Percentiles rank a stretch among this genome's conserved stretches.
These are phyloP conservation scores for Capitella teleta DNA, from an alignment of 1,140 invertebrate species.

Conservation along the genomic window DNA sequence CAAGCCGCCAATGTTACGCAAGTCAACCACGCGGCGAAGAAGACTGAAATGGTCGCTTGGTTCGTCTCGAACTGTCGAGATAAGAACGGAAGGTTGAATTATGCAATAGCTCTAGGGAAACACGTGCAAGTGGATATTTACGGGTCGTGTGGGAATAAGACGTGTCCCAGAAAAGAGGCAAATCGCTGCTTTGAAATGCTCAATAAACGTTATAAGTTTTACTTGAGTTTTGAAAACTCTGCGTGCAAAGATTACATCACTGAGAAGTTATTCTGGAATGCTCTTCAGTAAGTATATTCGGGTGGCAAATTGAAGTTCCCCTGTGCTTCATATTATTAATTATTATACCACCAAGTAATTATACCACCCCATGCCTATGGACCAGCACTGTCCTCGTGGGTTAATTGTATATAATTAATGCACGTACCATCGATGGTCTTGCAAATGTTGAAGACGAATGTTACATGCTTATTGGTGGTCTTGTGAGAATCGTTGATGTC, in stretches of 20 bases:
- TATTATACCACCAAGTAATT: too few species aligned
- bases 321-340: too few species aligned
- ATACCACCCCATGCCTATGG: too few species aligned
- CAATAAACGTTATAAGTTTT: constrained; percentile 88
- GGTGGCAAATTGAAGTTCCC: too few species aligned
- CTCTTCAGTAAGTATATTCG: constrained; percentile 15
- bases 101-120: constrained; percentile 7
- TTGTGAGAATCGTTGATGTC: too few species aligned
- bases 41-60: constrained; percentile 19
- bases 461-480: too few species aligned
- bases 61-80: constrained; percentile 12
- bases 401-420: too few species aligned
- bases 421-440: too few species aligned
- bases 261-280: constrained; percentile 34
- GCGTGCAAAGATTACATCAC: constrained; percentile 36
- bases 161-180: constrained; percentile 44
- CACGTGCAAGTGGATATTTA: constrained; percentile 44
- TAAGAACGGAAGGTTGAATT: constrained; percentile 7
- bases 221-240: constrained; percentile 37
- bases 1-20: constrained; percentile 19
- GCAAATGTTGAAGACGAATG: too few species aligned
- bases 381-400: too few species aligned
- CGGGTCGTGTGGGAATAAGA: constrained; percentile 63
- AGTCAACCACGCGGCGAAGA: constrained; percentile 25
- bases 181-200: constrained; percentile 79